phyloP scores from a whole-genome alignment of 1,140 invertebrate species.

The Camponotus vicinus region DNA sequence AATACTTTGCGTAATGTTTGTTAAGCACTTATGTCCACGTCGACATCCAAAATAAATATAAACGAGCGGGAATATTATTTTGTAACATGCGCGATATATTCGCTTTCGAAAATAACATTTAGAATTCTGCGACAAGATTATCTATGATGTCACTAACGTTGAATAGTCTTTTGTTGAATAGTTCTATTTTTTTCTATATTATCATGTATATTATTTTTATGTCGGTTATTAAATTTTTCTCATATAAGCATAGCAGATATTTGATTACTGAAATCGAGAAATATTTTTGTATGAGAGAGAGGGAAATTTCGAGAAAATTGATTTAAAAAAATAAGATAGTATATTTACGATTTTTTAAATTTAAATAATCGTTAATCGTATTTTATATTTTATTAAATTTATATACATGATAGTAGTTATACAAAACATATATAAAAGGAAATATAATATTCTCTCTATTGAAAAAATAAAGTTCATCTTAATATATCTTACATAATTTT shows the following conservation, averaged over 20 bases:
- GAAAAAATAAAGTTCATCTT: too few species aligned
- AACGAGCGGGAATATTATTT: conserved; percentile 39
- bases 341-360: too few species aligned
- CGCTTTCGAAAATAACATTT: conserved; percentile 1
- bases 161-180: too few species aligned
- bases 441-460: too few species aligned
- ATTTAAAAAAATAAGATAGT: too few species aligned
- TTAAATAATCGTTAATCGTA: too few species aligned
- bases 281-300: neutral
- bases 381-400: too few species aligned
- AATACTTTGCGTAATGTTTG: conserved; percentile 32
- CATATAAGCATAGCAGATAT: neutral
- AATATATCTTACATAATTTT: too few species aligned
- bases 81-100: neutral
- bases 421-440: too few species aligned
- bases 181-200: too few species aligned
- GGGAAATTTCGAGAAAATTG: too few species aligned
- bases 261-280: conserved; percentile 22
- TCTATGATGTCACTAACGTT: conserved; percentile 19
- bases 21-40: neutral
- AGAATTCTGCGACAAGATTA: conserved; percentile 29
- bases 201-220: neutral
- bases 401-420: too few species aligned
- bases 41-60: conserved; percentile 53
- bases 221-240: neutral